These are phyloP conservation scores for Lemur catta DNA, from an alignment of 2,797 vertebrate species.

Conservation along the genomic window DNA sequence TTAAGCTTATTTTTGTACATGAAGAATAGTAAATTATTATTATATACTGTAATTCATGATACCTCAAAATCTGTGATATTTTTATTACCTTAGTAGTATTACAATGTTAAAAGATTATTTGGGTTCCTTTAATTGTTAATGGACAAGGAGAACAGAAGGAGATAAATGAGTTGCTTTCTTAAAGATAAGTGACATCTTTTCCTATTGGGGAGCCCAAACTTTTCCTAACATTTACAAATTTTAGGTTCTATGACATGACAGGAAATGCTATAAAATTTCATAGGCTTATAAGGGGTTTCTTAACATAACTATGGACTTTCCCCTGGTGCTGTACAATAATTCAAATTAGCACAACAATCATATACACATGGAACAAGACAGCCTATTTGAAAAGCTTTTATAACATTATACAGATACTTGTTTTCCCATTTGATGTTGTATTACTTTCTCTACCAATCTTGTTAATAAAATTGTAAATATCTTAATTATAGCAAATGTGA, in stretches of 20 bases:
- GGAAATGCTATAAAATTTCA: background rate
- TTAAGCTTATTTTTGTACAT: background rate
- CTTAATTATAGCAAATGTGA: background rate
- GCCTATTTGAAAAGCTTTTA: background rate
- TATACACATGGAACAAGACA: background rate
- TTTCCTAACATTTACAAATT: background rate
- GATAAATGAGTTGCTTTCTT: background rate
- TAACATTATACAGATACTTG: background rate
- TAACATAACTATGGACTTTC: background rate
- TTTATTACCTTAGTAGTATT: background rate
- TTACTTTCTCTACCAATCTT: background rate
- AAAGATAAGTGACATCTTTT: background rate
- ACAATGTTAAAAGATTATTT: background rate
- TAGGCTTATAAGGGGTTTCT: background rate
- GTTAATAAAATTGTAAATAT: background rate
- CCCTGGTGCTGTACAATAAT: background rate
- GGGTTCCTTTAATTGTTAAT: background rate
- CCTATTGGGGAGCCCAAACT: background rate
- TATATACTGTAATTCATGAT: background rate
- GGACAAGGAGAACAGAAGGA: background rate
- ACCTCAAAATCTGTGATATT: background rate
- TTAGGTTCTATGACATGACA: background rate
- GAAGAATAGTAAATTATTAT: background rate
- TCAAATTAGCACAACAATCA: slow-evolving; percentile 10
- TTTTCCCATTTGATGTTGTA: background rate